Evolutionary conservation across 2,113 vertebrate species (phyloP).

Genomic region (Antechinus flavipes): DNA sequence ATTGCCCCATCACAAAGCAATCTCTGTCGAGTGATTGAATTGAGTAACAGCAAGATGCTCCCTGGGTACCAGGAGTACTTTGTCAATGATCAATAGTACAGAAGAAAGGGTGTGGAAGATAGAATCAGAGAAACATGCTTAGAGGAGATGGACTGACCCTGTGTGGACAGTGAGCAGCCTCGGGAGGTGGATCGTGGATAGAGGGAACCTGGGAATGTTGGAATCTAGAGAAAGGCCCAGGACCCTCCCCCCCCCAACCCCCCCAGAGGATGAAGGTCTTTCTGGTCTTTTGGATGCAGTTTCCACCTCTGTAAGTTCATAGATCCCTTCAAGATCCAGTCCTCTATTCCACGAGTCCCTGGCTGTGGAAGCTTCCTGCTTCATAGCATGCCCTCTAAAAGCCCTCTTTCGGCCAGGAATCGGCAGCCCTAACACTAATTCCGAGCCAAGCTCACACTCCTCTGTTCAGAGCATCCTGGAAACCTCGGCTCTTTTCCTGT

Average conservation of each 20-base stretch:
- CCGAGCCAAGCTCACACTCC: neutral
- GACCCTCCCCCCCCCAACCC: rapidly evolving
- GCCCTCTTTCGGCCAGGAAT: no score
- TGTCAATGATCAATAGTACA: neutral
- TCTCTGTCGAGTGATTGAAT: neutral
- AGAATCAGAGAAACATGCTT: neutral
- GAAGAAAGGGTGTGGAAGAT: neutral
- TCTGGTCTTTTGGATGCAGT: neutral
- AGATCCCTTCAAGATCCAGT: neutral
- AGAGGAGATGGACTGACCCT: neutral
- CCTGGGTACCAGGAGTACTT: neutral
- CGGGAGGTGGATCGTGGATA: neutral
- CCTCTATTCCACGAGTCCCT: neutral
- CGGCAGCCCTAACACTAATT: neutral
- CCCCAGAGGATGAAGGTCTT: neutral
- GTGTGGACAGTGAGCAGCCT: neutral
- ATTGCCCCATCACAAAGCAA: no score
- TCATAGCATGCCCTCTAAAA: no score
- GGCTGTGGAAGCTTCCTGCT: neutral
- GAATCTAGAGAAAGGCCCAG: neutral
- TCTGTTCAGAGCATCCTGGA: neutral
- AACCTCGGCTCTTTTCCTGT: neutral
- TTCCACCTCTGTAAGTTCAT: neutral
- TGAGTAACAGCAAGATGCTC: neutral
- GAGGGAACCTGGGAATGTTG: neutral